Conservation (phyloP, 2,888 invertebrate genomes). For the Laothoe populi region DNA sequence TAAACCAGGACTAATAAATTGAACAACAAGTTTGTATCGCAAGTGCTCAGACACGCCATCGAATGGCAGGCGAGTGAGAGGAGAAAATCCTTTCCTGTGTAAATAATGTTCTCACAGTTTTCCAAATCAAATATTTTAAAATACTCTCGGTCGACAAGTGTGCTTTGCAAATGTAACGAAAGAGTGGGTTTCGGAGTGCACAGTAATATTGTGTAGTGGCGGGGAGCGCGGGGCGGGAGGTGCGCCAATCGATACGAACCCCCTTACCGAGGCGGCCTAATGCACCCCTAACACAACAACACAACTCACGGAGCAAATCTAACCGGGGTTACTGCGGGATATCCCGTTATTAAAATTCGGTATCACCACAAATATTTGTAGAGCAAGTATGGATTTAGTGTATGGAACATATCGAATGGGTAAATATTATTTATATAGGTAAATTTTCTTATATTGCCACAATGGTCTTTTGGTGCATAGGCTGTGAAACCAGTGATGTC, state of each 20-base stretch:
- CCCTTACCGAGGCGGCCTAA: slow-evolving; percentile 66
- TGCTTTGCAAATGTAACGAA: slow-evolving; percentile 69
- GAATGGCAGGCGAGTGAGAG: slow-evolving; percentile 16
- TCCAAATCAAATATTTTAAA: slow-evolving; percentile 47
- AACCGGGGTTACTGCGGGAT: slow-evolving; percentile 19
- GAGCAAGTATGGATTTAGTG: background rate
- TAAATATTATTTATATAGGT: no score
- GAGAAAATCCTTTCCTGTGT: slow-evolving; percentile 15
- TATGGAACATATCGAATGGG: background rate
- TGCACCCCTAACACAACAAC: slow-evolving; percentile 65
- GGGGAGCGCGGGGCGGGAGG: slow-evolving; percentile 46
- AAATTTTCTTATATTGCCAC: no score
- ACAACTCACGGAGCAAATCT: slow-evolving; percentile 35
- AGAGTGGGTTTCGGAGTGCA: slow-evolving; percentile 64
- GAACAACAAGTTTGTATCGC: slow-evolving; percentile 23
- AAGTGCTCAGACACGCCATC: slow-evolving; percentile 23
- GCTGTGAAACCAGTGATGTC: no score
- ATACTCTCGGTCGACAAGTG: slow-evolving; percentile 56
- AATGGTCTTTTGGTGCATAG: no score
- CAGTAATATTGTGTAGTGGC: slow-evolving; percentile 66
- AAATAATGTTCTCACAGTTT: slow-evolving; percentile 26
- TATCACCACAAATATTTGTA: slow-evolving; percentile 7
- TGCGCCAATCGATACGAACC: slow-evolving; percentile 79
- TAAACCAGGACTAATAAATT: slow-evolving; percentile 11
- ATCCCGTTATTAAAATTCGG: slow-evolving; percentile 21